Base-by-base conservation (phyloP, 2,797 vertebrate genomes). In the Bucorvus abyssinicus region DNA sequence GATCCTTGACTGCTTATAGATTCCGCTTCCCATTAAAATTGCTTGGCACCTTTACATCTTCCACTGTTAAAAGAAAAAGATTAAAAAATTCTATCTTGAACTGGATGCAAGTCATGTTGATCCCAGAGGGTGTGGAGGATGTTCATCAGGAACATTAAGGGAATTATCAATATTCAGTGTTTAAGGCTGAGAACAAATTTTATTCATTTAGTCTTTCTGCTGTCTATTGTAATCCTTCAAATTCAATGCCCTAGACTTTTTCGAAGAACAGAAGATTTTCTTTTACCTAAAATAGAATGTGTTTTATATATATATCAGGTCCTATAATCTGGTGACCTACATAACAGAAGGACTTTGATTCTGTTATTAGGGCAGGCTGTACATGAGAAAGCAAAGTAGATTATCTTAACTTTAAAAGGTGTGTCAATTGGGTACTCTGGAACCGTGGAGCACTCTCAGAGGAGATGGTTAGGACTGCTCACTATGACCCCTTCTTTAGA, bases 101-200 rank as follows among this genome's bases (percentile, higher is more conserved):
- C 1, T 2, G 15, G 7, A 42, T 65, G 9, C 21, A 76, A 45
- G 6, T 26, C 2, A 2, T 50, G 23, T 75, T 52, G 16, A 34
- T 69, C 13, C 6, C 18, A 12, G 49, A 49, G 9, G 1, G 5
- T 3, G 1, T 11, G 1, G 14, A 8, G 1, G 24, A 1, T 5
- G 45, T 29, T 4, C 11, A 42, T 53, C 22, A 49, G 32, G 12
- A 91, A 9, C 6, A 49, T 42, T 22, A 75, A 26, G 4, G n/a
- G 17, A 52, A 20, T 36, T 56, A 42, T 14, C n/a, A 71, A 20
- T 47, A 67, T 10, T 45, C 12, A 60, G 19, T 38, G 32, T 55
- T n/a, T n/a, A n/a, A n/a, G 45, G 8, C 34, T 83, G 16, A 74
- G 14, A 56, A 7, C 23, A 65, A 53, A 5, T 42, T 84, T 42